Conservation (phyloP, 92 coral and sea anemone species). For the Bergia sp. region DNA sequence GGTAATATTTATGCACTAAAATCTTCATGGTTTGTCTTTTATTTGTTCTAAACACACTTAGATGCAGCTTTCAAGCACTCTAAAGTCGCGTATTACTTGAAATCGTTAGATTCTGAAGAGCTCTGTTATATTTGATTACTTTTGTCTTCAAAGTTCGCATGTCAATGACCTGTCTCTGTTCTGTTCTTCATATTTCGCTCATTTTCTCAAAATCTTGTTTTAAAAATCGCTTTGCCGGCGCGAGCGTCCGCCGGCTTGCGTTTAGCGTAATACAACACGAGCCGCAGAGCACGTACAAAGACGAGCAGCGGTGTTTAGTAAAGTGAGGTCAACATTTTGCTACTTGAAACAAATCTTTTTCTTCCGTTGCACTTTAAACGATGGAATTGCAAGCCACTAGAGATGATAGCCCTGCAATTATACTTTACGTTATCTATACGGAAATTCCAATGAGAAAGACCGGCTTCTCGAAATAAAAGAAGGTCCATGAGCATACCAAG, state of each 20-base stretch:
- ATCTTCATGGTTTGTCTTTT: too few species aligned
- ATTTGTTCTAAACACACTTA: too few species aligned
- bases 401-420: slow-evolving; percentile 17
- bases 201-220: neutral
- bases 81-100: too few species aligned
- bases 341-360: neutral
- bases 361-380: neutral
- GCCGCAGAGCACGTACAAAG: neutral
- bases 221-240: neutral
- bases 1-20: too few species aligned
- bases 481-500: neutral
- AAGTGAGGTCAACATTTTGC: slow-evolving; percentile 31
- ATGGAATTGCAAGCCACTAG: neutral
- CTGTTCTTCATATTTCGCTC: neutral
- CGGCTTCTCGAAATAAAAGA: slow-evolving; percentile 10
- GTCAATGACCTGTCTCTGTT: slow-evolving; percentile 1
- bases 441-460: slow-evolving; percentile 20
- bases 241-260: neutral
- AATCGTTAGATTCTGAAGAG: too few species aligned
- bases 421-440: slow-evolving; percentile 19
- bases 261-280: neutral
- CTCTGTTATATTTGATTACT: neutral
- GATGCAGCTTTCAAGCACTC: too few species aligned
- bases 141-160: neutral
- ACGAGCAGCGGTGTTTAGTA: neutral